Evolutionary conservation across 2,888 invertebrate species (phyloP), one percentile per base, ranked within the genome.

Genomic region (Ormyrus thymus): DNA sequence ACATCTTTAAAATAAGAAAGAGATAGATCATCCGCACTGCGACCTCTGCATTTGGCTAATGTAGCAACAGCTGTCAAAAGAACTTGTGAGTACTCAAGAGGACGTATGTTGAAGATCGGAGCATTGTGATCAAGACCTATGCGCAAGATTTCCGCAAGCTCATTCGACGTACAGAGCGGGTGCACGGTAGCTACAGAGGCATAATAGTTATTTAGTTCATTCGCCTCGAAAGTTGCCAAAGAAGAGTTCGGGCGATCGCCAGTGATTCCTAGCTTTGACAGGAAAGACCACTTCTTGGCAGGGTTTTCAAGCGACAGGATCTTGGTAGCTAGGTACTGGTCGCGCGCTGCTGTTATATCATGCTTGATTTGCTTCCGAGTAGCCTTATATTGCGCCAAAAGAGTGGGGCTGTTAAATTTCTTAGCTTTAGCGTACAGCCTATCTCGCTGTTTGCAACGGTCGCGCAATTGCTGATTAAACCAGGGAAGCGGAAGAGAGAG

Each of bases 201-300:
- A 46, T 62, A 62, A n/a, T 10, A 62, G 11, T 45, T 10, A 62
- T 62, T 62, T 45, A 62, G 46, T 11, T 62, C 62, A 11, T 62
- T 46, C 6, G 62, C 62, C 2, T 7, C 3, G 11, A 62, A 62
- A 6, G 43, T 11, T 6, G 9, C 43, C 10, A 62, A n/a, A 43
- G 62, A 46, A 43, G 62, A 62, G n/a, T 46, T 62, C 11, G 7
- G 3, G 45, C 62, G 46, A 8, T 62, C 45, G 2, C 46, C 46
- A 45, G 45, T 11, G 6, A 11, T 46, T 9, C 62, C 62, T 46
- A 62, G 6, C 11, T 62, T 62, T 11, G 6, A 45, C 11, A 62
- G 46, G 3, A 62, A 62, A 45, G 8, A 10, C 62, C 62, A 62
- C 11, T 62, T 62, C 45, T 62, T 62, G 8, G 62, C 9, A 3